Percentiles rank a stretch among this genome's conserved stretches.
Evolutionary conservation across 2,888 invertebrate species (phyloP).

Genomic region (Anthophora plumipes): DNA sequence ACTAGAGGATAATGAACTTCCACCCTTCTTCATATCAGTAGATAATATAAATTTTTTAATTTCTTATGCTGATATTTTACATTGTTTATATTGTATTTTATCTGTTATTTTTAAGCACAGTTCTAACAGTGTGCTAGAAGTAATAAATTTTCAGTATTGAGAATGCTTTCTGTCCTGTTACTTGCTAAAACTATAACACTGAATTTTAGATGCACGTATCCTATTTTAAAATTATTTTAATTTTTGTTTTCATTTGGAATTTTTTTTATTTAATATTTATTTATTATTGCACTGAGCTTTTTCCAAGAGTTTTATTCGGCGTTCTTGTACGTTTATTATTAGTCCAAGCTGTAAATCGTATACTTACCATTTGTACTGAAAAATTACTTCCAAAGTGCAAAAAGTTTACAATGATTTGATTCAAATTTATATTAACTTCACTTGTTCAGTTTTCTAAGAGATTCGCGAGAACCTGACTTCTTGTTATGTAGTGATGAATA

Average conservation of each 20-base stretch:
- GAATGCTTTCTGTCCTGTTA: slow-evolving; percentile 35
- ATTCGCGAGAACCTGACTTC: slow-evolving; percentile 24
- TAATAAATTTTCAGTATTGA: slow-evolving; percentile 51
- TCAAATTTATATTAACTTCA: slow-evolving; percentile 11
- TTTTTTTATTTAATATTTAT: slow-evolving; percentile 8
- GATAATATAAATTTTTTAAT: slow-evolving; percentile 54
- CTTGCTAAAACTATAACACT: slow-evolving; percentile 21
- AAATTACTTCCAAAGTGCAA: slow-evolving; percentile 13
- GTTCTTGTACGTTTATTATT: slow-evolving; percentile 11
- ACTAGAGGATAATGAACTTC: slow-evolving; percentile 53
- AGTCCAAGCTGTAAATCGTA: slow-evolving; percentile 26
- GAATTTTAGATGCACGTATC: slow-evolving; percentile 17
- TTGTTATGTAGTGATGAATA: slow-evolving; percentile 11
- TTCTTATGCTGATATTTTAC: slow-evolving; percentile 49
- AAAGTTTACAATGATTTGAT: not conserved
- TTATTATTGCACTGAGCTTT: slow-evolving; percentile 21
- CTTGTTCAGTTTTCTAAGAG: slow-evolving; percentile 23
- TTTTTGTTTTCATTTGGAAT: slow-evolving; percentile 13
- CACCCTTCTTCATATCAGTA: slow-evolving; percentile 55
- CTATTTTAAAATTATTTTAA: slow-evolving; percentile 9
- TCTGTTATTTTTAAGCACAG: slow-evolving; percentile 37
- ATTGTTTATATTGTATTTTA: slow-evolving; percentile 56
- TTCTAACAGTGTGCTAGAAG: slow-evolving; percentile 37
- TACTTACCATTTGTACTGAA: slow-evolving; percentile 20
- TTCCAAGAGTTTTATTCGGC: slow-evolving; percentile 13